These are phyloP conservation scores for Elanus axillaris DNA, from an alignment of 2,113 vertebrate genomes.

Conservation along the genomic window DNA sequence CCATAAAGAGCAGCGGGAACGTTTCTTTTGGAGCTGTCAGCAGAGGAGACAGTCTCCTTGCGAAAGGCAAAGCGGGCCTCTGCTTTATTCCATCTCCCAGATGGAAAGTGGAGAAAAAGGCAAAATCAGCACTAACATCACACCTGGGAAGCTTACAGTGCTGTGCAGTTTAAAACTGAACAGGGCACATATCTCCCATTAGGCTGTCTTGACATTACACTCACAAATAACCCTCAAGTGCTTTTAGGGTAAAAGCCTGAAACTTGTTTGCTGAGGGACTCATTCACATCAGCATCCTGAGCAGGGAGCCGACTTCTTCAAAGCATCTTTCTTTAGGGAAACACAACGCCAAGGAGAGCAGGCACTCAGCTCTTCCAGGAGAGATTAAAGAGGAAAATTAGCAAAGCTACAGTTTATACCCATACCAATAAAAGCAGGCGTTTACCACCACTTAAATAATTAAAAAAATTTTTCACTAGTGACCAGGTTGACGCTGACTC, in stretches of 20 bases:
- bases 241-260: constrained; percentile 59
- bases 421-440: constrained; percentile 41
- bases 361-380: constrained; percentile 38
- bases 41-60: constrained; percentile 20
- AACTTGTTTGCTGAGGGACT: constrained; percentile 52
- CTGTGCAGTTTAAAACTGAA: not conserved
- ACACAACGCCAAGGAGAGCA: constrained; percentile 38
- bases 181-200: not conserved
- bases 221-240: constrained; percentile 40
- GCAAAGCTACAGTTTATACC: constrained; percentile 51
- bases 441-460: constrained; percentile 54
- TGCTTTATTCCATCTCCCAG: constrained; percentile 5
- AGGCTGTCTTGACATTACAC: constrained; percentile 5
- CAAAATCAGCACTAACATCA: not conserved
- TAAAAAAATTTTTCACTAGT: constrained; percentile 61
- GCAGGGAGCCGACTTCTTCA: constrained; percentile 31
- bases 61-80: not conserved
- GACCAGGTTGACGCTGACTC: constrained; percentile 26
- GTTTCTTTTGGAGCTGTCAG: not conserved
- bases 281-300: not conserved
- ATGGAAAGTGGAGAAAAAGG: not conserved
- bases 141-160: not conserved
- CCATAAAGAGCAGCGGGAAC: constrained; percentile 2
- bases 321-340: constrained; percentile 58
- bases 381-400: constrained; percentile 64